Evolutionary conservation across 1,140 invertebrate genomes (phyloP).

Genomic region (Bombus superbus): DNA sequence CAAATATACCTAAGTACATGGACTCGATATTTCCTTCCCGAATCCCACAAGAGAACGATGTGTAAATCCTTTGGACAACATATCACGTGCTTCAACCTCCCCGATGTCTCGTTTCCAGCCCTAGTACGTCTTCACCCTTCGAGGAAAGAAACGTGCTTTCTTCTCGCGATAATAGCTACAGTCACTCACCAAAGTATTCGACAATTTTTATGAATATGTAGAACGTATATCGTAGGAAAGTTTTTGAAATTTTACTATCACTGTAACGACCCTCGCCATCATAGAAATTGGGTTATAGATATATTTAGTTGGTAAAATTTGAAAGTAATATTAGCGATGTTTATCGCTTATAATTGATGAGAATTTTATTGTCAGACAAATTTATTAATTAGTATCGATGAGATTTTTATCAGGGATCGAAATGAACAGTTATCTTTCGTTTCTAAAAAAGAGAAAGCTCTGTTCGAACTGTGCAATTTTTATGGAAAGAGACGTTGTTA

Average conservation of each 20-base stretch:
- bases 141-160: constrained; percentile 44
- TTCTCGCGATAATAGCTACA: constrained; percentile 34
- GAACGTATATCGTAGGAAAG: neutral
- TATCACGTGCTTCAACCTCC: constrained; percentile 72
- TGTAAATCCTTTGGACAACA: constrained; percentile 80
- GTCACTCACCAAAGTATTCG: neutral
- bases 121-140: constrained; percentile 61
- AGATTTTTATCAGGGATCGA: no score
- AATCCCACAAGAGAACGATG: constrained; percentile 74
- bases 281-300: no score
- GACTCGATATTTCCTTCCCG: constrained; percentile 74
- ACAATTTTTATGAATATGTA: neutral
- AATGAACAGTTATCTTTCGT: no score
- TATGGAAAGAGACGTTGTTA: no score
- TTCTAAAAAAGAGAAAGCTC: no score
- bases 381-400: no score
- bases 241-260: neutral
- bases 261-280: no score
- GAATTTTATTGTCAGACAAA: no score
- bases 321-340: no score
- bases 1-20: neutral
- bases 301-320: no score
- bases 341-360: no score
- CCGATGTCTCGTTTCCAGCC: constrained; percentile 37
- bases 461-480: no score